Evolutionary conservation across 2,888 invertebrate genomes (phyloP).

Genomic region (Branchipolynoe longqiensis): DNA sequence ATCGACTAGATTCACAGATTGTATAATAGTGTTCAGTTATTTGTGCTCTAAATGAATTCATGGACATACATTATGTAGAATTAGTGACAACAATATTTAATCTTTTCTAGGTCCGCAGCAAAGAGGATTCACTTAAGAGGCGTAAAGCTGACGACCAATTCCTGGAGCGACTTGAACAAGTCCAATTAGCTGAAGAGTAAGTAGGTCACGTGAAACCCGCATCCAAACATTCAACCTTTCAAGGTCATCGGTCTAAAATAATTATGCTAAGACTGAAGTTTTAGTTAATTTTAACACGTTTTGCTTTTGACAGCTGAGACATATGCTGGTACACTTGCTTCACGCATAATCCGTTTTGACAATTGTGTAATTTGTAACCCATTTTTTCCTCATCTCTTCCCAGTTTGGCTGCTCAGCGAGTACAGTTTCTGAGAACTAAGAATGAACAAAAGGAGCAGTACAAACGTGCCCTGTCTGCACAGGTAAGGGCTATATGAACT

Average conservation of each 20-base stretch:
- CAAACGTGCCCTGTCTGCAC: slow-evolving; percentile 75
- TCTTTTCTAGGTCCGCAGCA: slow-evolving; percentile 76
- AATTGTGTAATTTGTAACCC: not conserved
- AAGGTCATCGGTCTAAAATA: too few species aligned
- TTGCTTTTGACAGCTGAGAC: too few species aligned
- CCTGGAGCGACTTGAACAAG: slow-evolving; percentile 81
- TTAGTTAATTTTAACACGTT: too few species aligned
- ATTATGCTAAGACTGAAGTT: too few species aligned
- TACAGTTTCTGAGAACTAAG: slow-evolving; percentile 78
- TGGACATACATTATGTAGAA: too few species aligned
- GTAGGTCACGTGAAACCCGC: slow-evolving; percentile 66
- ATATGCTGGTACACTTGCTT: too few species aligned
- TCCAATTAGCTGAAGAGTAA: slow-evolving; percentile 82
- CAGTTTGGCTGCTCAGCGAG: slow-evolving; percentile 80
- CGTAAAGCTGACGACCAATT: slow-evolving; percentile 78
- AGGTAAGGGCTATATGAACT: slow-evolving; percentile 73
- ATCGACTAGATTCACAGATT: too few species aligned
- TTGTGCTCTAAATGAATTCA: too few species aligned
- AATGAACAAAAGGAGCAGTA: slow-evolving; percentile 77
- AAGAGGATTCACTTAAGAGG: slow-evolving; percentile 72
- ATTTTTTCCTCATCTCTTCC: slow-evolving; percentile 53
- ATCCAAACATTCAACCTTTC: too few species aligned
- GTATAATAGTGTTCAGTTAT: too few species aligned
- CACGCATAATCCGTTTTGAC: not conserved
- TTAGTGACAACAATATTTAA: too few species aligned